Conservation (phyloP, 2,797 vertebrate genomes). For the Telmatherina bonti region DNA sequence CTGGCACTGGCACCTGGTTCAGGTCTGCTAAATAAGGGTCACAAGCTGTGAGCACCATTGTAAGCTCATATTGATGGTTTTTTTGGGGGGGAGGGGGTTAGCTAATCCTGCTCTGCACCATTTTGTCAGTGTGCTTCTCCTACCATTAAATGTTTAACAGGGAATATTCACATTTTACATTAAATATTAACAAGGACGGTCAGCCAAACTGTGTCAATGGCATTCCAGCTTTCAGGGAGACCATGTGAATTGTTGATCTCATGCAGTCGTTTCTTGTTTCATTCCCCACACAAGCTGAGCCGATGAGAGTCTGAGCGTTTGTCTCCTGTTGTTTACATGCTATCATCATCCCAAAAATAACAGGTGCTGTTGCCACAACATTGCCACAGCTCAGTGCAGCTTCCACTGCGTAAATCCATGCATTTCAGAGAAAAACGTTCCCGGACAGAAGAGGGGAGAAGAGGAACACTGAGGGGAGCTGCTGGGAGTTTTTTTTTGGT, state of each 20-base stretch:
- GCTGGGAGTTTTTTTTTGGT: too few relatives aligned
- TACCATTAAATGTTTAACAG: constrained; percentile 30
- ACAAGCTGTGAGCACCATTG: not conserved
- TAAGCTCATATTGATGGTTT: not conserved
- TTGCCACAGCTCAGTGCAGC: constrained; percentile 30
- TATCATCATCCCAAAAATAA: constrained; percentile 56
- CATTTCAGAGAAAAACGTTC: constrained; percentile 34
- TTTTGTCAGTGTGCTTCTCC: constrained; percentile 2
- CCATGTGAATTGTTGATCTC: constrained; percentile 4
- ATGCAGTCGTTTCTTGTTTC: not conserved
- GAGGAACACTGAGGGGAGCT: constrained; percentile 40
- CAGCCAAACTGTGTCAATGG: constrained; percentile 40
- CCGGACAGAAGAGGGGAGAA: constrained; percentile 19
- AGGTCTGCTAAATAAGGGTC: not conserved
- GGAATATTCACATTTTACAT: constrained; percentile 57
- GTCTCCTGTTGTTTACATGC: constrained; percentile 50
- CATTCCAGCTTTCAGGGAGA: constrained; percentile 12
- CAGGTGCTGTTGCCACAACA: constrained; percentile 61
- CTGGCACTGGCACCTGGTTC: not conserved
- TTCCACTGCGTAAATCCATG: constrained; percentile 29
- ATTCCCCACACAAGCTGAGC: constrained; percentile 26
- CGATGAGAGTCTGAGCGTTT: not conserved
- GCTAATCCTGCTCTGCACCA: not conserved
- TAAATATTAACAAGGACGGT: constrained; percentile 58
- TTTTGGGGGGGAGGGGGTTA: too few relatives aligned